phyloP scores from a whole-genome alignment of 2,888 invertebrate genomes.

The Trimorus sp. region DNA sequence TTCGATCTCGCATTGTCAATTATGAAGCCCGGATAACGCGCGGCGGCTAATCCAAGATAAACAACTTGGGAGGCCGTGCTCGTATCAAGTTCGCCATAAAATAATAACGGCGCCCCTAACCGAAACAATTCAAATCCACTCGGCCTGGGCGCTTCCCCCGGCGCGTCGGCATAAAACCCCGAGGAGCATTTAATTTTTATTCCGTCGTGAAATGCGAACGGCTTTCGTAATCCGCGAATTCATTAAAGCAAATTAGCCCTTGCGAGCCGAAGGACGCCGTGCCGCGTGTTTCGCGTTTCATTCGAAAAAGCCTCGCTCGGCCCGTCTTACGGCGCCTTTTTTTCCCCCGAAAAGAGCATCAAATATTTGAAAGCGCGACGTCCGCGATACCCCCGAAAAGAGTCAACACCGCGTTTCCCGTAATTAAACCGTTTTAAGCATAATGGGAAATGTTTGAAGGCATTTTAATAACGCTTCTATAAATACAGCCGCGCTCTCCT shows the following conservation, averaged over 20 bases:
- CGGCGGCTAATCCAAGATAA: too few species aligned
- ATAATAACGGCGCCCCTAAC: too few species aligned
- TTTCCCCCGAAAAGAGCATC: conserved; percentile 43
- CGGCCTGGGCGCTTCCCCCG: background rate
- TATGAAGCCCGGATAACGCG: too few species aligned
- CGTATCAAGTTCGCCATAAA: too few species aligned
- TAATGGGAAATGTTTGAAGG: conserved; percentile 62
- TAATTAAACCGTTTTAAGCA: conserved; percentile 63
- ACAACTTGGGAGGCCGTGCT: too few species aligned
- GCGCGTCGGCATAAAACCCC: conserved; percentile 5
- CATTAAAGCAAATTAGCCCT: conserved; percentile 31
- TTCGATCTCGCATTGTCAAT: too few species aligned
- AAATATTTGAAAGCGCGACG: conserved; percentile 56
- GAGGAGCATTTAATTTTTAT: conserved; percentile 22
- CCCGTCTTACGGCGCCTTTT: conserved; percentile 32
- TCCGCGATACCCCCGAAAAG: conserved; percentile 48
- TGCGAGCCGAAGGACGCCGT: conserved; percentile 14
- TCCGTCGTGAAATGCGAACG: conserved; percentile 15
- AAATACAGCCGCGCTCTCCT: conserved; percentile 40
- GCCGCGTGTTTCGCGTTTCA: conserved; percentile 25
- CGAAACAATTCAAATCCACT: too few species aligned
- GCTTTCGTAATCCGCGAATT: conserved; percentile 33
- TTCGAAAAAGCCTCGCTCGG: conserved; percentile 21
- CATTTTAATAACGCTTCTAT: conserved; percentile 65
- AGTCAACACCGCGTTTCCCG: conserved; percentile 61